Evolutionary conservation across 2,888 invertebrate genomes (phyloP).

Genomic region (Automeris io): DNA sequence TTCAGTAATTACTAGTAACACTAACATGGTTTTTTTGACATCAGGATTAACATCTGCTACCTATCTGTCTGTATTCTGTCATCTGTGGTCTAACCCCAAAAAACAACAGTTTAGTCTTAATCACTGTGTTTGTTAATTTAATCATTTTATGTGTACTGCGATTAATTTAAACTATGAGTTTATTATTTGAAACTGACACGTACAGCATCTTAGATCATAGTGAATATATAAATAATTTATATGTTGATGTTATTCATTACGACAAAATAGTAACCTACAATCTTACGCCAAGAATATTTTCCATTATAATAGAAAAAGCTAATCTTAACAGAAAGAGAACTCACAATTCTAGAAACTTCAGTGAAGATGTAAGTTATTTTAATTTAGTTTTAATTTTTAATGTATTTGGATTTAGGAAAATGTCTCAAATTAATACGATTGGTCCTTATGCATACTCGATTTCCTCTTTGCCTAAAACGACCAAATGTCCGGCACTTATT

Average conservation of each 20-base stretch:
- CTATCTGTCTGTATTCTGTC: too few species aligned
- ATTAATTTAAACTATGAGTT: slow-evolving; percentile 18
- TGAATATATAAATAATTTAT: slow-evolving; percentile 35
- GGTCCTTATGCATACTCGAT: too few species aligned
- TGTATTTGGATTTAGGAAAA: not conserved
- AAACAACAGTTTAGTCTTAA: too few species aligned
- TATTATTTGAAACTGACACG: slow-evolving; percentile 16
- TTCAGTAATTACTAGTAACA: too few species aligned
- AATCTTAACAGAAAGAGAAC: slow-evolving; percentile 35
- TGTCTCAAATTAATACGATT: too few species aligned
- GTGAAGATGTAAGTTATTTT: slow-evolving; percentile 38
- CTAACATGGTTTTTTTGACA: too few species aligned
- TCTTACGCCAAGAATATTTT: slow-evolving; percentile 40
- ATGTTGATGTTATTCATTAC: slow-evolving; percentile 30
- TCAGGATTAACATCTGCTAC: too few species aligned
- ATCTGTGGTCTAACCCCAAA: too few species aligned
- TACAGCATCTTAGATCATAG: slow-evolving; percentile 43
- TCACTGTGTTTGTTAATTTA: too few species aligned
- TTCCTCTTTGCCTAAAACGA: too few species aligned
- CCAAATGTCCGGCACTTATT: too few species aligned
- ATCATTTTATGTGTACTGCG: too few species aligned
- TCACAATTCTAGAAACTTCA: slow-evolving; percentile 20
- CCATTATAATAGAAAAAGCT: slow-evolving; percentile 26
- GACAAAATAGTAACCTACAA: slow-evolving; percentile 24
- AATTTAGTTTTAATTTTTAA: slow-evolving; percentile 7